A percentile compares a stretch with the other conserved stretches of the same genome.
phyloP scores from a whole-genome alignment of 2,888 invertebrate species.

The Eucera pruinosa region DNA sequence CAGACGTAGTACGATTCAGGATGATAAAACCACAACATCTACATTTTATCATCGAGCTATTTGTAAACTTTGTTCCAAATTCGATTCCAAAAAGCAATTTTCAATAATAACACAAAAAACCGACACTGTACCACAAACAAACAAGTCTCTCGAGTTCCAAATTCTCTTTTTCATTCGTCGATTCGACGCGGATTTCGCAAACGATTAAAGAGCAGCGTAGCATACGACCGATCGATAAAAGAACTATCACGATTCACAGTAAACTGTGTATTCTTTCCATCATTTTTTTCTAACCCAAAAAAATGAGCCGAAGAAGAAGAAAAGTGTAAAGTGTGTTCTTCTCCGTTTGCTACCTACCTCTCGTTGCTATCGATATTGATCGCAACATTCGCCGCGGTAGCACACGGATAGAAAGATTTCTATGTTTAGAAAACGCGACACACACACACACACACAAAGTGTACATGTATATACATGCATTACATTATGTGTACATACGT shows the following conservation, averaged over 20 bases:
- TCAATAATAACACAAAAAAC: too few species aligned
- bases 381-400: slow-evolving; percentile 2
- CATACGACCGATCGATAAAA: neutral
- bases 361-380: slow-evolving; percentile 27
- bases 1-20: too few species aligned
- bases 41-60: too few species aligned
- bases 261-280: too few species aligned
- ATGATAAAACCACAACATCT: too few species aligned
- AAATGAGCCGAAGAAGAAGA: neutral
- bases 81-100: too few species aligned
- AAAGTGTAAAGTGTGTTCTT: neutral
- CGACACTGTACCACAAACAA: too few species aligned
- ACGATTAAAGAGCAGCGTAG: slow-evolving; percentile 14
- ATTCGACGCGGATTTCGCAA: slow-evolving; percentile 15
- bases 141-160: neutral
- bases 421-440: slow-evolving; percentile 36
- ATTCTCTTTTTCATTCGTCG: slow-evolving; percentile 5
- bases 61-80: too few species aligned
- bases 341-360: slow-evolving; percentile 18
- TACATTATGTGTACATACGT: slow-evolving; percentile 27
- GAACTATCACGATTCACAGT: neutral
- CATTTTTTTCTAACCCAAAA: neutral
- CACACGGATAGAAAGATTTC: slow-evolving; percentile 1
- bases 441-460: neutral
- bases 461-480: slow-evolving; percentile 20